Evolutionary conservation across 53 echinoderm and acorn worm genomes (phyloP).

Genomic region (Echinometra lucunter): DNA sequence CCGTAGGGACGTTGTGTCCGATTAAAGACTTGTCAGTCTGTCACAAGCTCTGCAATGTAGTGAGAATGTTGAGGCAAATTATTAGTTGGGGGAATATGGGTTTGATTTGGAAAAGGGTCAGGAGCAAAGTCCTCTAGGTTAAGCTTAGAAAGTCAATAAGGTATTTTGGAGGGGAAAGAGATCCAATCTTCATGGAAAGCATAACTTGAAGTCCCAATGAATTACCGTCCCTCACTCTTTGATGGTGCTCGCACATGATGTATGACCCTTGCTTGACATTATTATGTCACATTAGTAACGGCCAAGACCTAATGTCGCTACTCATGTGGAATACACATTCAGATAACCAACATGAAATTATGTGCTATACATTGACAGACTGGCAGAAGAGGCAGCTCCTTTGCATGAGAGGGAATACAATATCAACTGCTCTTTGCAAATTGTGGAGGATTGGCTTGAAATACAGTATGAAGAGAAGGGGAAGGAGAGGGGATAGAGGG

Average conservation of each 20-base stretch:
- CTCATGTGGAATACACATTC: background rate
- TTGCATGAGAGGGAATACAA: background rate
- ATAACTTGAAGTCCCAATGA: background rate
- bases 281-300: background rate
- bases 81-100: background rate
- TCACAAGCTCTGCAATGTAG: background rate
- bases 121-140: background rate
- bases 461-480: background rate
- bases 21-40: slow-evolving; percentile 6
- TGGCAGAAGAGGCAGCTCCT: background rate
- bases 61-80: background rate
- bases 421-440: background rate
- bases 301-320: background rate
- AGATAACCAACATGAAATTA: background rate
- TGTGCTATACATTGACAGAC: background rate
- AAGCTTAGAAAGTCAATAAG: background rate
- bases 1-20: background rate
- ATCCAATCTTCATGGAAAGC: background rate
- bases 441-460: background rate
- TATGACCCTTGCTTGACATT: slow-evolving; percentile 5
- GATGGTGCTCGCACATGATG: background rate
- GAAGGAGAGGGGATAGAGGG: background rate
- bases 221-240: background rate
- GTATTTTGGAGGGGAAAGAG: background rate
- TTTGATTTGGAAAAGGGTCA: background rate